Base-by-base conservation (phyloP, 1,140 invertebrate species). In the Drosophila albomicans region DNA sequence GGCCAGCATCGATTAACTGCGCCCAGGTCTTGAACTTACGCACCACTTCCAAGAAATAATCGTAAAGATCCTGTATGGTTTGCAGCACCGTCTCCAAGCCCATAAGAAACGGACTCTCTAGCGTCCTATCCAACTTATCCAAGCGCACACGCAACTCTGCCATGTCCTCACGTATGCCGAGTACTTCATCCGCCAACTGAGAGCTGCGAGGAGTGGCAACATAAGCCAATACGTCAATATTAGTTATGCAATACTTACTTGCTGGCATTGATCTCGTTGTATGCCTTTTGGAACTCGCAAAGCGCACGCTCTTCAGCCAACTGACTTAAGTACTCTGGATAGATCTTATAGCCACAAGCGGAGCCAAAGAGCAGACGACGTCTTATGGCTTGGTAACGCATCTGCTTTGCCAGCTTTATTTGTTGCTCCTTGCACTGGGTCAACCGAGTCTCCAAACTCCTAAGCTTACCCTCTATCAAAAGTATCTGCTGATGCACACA, bases 401-500 rank as follows among this genome's bases (percentile, higher is more conserved):
- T 85, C n/a, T 56, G 38, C 30, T 89, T 58, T 1, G 63, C 71
- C 52, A 56, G 64, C 5, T 66, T 25, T 35, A 89, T 76, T 61
- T 89, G 85, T n/a, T 51, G 7, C 1, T 32, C 30, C 7, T 74
- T 89, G 4, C 70, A 52, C 4, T 43, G 16, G 0, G 6, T 4
- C 25, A 89, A 58, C 25, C 74, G 41, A 11, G 1, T 4, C 25
- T 64, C 73, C 4, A 85, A 13, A 1, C 32, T 6, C 2, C 13
- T 35, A 5, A 79, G 45, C 4, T 66, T 45, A 5, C 13, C 5
- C 10, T 89, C 81, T 3, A 89, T 20, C 1, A 65, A 8, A 1
- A 85, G 62, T 11, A 81, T 72, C 32, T 89, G 85, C 16, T 89
- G 56, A 35, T 89, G 85, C 10, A 79, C 85, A 51, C 85, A 89